These are phyloP conservation scores for Phortica variegata DNA, from an alignment of 1,140 invertebrate genomes.

Conservation along the genomic window DNA sequence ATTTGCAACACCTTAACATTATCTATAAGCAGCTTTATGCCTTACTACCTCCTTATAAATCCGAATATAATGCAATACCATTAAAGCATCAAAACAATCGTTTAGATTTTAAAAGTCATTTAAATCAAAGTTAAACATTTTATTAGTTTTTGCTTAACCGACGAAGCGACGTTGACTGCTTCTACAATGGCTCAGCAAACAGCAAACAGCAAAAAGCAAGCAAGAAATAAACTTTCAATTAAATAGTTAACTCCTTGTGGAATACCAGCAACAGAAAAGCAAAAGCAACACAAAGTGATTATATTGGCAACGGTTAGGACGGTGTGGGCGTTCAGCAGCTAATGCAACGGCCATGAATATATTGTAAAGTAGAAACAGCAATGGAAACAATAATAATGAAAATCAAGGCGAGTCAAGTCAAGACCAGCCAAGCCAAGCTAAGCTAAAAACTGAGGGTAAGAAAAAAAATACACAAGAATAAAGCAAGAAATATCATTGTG, in stretches of 20 bases:
- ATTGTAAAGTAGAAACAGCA: constrained; percentile 43
- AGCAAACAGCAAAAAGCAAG: constrained; percentile 50
- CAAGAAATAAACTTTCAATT: constrained; percentile 32
- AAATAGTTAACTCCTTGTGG: constrained; percentile 44
- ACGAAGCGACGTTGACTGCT: constrained; percentile 33
- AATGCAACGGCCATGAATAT: constrained; percentile 35
- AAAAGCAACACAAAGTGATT: constrained; percentile 10
- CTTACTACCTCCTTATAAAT: no score
- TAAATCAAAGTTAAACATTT: constrained; percentile 55
- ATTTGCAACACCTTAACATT: no score
- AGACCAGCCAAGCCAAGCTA: background rate
- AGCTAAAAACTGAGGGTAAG: background rate
- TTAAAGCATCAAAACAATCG: no score
- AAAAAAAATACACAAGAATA: no score
- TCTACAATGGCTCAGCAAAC: no score
- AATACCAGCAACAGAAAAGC: constrained; percentile 45
- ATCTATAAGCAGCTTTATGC: no score
- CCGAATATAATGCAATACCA: no score
- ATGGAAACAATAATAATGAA: constrained; percentile 42
- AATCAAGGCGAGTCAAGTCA: constrained; percentile 7
- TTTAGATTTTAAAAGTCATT: constrained; percentile 1
- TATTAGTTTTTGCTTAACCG: constrained; percentile 40
- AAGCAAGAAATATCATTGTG: no score
- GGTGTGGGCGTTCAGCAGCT: constrained; percentile 20
- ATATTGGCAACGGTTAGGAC: no score